phyloP scores from a whole-genome alignment of 2,888 invertebrate genomes.

The Sacculina carcini region DNA sequence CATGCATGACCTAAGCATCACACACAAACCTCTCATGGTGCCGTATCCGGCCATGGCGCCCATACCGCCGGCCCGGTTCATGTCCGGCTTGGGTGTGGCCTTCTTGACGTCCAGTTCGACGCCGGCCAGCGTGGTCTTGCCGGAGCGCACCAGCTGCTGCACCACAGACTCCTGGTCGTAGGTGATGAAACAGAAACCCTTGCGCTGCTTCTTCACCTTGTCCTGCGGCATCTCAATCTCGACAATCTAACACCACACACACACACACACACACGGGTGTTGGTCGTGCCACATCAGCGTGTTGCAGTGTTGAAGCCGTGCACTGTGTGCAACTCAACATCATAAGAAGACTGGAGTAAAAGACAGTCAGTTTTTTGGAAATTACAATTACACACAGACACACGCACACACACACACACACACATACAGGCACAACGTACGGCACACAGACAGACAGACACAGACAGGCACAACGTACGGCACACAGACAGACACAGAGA shows the following conservation, averaged over 20 bases:
- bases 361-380: too few species aligned
- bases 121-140: conserved; percentile 74
- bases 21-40: conserved; percentile 17
- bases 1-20: too few species aligned
- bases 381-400: too few species aligned
- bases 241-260: conserved; percentile 20
- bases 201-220: conserved; percentile 83
- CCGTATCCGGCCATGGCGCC: conserved; percentile 14
- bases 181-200: conserved; percentile 92
- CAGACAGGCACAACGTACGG: too few species aligned
- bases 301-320: background rate
- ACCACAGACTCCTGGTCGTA: conserved; percentile 88
- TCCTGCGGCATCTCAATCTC: conserved; percentile 94
- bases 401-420: too few species aligned
- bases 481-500: too few species aligned
- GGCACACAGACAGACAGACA: too few species aligned
- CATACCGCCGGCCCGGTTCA: conserved; percentile 14
- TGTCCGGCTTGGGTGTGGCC: conserved; percentile 46
- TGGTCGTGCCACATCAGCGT: background rate
- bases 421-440: too few species aligned
- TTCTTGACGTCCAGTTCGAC: conserved; percentile 91
- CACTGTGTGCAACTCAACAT: too few species aligned
- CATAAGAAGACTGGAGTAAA: too few species aligned
- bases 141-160: conserved; percentile 65
- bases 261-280: too few species aligned